phyloP scores from a whole-genome alignment of 2,113 vertebrate species.

The Butorides virescens region DNA sequence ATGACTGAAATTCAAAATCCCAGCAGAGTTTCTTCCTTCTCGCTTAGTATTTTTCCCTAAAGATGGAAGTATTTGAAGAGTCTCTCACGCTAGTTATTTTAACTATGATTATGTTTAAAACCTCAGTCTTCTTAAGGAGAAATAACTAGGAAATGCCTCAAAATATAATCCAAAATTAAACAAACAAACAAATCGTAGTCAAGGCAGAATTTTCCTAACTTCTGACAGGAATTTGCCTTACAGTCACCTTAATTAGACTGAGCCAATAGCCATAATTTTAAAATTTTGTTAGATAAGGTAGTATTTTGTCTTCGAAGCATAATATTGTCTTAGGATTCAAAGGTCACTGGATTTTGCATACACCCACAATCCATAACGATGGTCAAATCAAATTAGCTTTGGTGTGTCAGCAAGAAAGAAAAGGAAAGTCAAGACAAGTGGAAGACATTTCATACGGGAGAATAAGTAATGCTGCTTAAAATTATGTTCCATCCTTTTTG shows the following conservation, averaged over 20 bases:
- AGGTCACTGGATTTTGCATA: neutral
- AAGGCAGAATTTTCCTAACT: neutral
- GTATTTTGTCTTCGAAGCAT: neutral
- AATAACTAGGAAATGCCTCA: neutral
- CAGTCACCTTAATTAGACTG: rapidly evolving
- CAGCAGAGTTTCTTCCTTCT: neutral
- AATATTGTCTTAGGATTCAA: neutral
- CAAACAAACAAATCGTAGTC: neutral
- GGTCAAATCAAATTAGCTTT: neutral
- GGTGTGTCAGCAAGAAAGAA: neutral
- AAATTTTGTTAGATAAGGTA: neutral
- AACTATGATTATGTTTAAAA: neutral
- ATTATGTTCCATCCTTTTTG: neutral
- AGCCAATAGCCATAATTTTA: neutral
- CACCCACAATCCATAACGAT: rapidly evolving
- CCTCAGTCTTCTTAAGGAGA: neutral
- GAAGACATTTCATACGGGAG: neutral
- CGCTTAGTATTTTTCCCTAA: neutral
- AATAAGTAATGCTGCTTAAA: neutral
- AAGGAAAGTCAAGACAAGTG: neutral
- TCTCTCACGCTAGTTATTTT: neutral
- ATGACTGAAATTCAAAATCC: neutral
- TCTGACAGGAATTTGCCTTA: neutral
- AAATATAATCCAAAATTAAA: neutral
- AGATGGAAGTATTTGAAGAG: neutral